phyloP scores from a whole-genome alignment of 2,797 vertebrate genomes.

The Basileuterus tristriatus region DNA sequence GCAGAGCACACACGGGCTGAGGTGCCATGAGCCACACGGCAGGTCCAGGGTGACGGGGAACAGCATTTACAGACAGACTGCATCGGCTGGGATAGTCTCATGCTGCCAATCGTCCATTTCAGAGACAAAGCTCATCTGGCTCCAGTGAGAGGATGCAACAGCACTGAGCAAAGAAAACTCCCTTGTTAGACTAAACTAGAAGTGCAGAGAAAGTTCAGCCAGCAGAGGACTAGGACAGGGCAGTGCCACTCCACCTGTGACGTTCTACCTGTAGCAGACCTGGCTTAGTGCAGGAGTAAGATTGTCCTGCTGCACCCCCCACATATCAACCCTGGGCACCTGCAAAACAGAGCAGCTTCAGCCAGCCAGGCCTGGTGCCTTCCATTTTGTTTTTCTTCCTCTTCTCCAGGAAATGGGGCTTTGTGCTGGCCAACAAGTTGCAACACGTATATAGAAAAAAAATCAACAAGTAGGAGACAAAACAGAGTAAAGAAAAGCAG shows the following conservation, averaged over 20 bases:
- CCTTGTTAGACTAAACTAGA: not conserved
- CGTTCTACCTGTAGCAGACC: not conserved
- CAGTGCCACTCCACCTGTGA: not conserved
- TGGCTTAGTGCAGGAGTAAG: not conserved
- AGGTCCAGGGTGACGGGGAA: accelerated
- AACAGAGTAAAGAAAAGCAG: not conserved
- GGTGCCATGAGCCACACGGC: not conserved
- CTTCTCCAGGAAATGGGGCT: not conserved
- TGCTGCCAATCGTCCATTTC: constrained; percentile 62
- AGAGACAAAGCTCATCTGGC: constrained; percentile 72
- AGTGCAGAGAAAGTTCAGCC: not conserved
- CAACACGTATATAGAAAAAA: not conserved
- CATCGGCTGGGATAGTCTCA: constrained; percentile 59
- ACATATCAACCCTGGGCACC: not conserved
- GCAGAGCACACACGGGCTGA: accelerated
- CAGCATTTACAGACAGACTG: accelerated
- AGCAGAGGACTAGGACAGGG: not conserved
- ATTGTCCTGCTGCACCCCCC: accelerated
- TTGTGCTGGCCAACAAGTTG: not conserved
- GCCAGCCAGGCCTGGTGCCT: not conserved
- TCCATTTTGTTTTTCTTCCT: not conserved
- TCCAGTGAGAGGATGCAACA: not conserved
- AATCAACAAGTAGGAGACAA: not conserved
- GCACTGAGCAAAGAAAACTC: not conserved
- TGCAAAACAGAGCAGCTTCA: not conserved